Percentiles rank a stretch among this genome's conserved stretches.
Conservation (phyloP, 2,113 vertebrate genomes). For the Symphodus melops region DNA sequence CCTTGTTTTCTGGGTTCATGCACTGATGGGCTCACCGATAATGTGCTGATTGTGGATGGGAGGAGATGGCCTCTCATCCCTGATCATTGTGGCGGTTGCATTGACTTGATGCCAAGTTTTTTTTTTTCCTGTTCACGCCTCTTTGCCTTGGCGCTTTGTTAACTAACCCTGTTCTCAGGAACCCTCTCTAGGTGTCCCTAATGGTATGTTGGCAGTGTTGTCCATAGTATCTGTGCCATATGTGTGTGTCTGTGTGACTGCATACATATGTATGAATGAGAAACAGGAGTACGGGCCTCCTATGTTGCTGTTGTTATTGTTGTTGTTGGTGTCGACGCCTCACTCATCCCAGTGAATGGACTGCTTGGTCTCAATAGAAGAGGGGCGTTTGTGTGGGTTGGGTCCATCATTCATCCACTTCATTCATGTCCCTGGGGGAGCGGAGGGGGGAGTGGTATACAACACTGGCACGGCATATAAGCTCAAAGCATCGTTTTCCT, state of each 20-base stretch:
- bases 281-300: conserved; percentile 71
- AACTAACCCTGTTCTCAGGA: conserved; percentile 78
- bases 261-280: conserved; percentile 75
- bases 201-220: conserved; percentile 73
- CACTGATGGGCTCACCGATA: conserved; percentile 72
- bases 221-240: conserved; percentile 64
- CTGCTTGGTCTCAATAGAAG: conserved; percentile 73
- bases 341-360: conserved; percentile 81
- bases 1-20: conserved; percentile 68
- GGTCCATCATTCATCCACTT: conserved; percentile 82
- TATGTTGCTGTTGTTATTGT: conserved; percentile 79
- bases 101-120: conserved; percentile 79
- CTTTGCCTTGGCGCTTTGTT: conserved; percentile 75
- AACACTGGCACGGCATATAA: conserved; percentile 56
- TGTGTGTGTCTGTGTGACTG: conserved; percentile 67
- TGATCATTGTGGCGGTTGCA: conserved; percentile 69
- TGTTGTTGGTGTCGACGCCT: conserved; percentile 80
- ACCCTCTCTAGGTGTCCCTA: conserved; percentile 75
- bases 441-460: conserved; percentile 72
- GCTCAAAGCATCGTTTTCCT: conserved; percentile 51
- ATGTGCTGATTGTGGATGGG: conserved; percentile 69
- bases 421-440: conserved; percentile 73
- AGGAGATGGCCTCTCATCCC: conserved; percentile 72
- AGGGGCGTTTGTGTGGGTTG: conserved; percentile 76
- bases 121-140: conserved; percentile 62